phyloP scores from a whole-genome alignment of 2,113 vertebrate genomes.

The Reinhardtius hippoglossoides region DNA sequence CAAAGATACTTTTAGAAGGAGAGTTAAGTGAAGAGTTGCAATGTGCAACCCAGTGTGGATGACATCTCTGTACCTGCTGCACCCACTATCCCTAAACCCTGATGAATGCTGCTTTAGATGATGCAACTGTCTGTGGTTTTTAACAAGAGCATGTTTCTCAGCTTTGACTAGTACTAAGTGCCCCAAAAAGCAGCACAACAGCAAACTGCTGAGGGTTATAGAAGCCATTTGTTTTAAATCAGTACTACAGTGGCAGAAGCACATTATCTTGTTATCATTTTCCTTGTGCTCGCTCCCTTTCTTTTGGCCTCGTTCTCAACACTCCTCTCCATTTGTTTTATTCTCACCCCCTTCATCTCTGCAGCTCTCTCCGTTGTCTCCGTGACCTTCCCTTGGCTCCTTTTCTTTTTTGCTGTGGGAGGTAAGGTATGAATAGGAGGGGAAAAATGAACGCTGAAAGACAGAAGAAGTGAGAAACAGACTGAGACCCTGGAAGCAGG shows the following conservation, averaged over 20 bases:
- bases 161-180: slow-evolving; percentile 4
- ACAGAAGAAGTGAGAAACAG: slow-evolving; percentile 14
- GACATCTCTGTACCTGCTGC: slow-evolving; percentile 25
- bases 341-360: slow-evolving; percentile 41
- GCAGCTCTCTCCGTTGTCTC: slow-evolving; percentile 8
- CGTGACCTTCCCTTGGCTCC: slow-evolving; percentile 26
- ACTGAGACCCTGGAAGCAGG: not conserved
- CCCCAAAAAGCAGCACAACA: slow-evolving; percentile 8
- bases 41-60: slow-evolving; percentile 41
- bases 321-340: slow-evolving; percentile 62
- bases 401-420: slow-evolving; percentile 25
- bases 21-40: slow-evolving; percentile 51
- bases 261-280: slow-evolving; percentile 42
- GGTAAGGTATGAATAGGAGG: slow-evolving; percentile 20
- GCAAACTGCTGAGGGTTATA: slow-evolving; percentile 9
- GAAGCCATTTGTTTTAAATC: slow-evolving; percentile 44
- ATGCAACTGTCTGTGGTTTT: slow-evolving; percentile 17
- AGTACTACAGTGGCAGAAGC: slow-evolving; percentile 22
- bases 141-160: not conserved
- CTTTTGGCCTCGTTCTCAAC: not conserved
- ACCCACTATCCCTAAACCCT: slow-evolving; percentile 10
- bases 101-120: slow-evolving; percentile 34
- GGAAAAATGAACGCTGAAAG: slow-evolving; percentile 3
- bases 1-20: slow-evolving; percentile 45
- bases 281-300: slow-evolving; percentile 47